phyloP scores from a whole-genome alignment of 1,140 invertebrate genomes.

The Pollicipes pollicipes region DNA sequence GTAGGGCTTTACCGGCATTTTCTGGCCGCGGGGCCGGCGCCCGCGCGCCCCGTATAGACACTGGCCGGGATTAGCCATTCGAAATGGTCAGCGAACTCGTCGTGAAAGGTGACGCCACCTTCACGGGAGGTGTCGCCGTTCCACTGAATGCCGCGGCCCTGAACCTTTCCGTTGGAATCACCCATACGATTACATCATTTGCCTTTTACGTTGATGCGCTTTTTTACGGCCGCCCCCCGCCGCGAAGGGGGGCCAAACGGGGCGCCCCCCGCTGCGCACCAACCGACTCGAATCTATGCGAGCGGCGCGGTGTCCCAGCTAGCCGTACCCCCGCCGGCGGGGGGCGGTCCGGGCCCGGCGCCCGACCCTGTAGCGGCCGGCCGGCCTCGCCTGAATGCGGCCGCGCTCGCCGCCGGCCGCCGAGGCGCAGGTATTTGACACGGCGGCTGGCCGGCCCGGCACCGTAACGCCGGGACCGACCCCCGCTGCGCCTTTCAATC shows the following conservation, averaged over 20 bases:
- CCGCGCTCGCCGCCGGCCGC: too few relatives aligned
- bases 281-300: not conserved
- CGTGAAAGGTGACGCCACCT: not conserved
- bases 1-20: not conserved
- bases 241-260: not conserved
- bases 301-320: not conserved
- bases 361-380: too few relatives aligned
- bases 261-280: not conserved
- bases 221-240: not conserved
- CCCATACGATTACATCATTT: not conserved
- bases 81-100: not conserved
- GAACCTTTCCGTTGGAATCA: not conserved
- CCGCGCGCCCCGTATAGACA: not conserved
- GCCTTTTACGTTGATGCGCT: not conserved
- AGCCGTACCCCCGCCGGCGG: not conserved
- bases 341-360: too few relatives aligned
- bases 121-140: not conserved
- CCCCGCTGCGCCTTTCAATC: conserved; percentile 5
- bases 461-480: not conserved
- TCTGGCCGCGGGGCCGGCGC: too few relatives aligned
- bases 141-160: not conserved
- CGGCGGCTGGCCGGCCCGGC: not conserved
- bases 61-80: not conserved
- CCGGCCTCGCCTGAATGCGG: too few relatives aligned
- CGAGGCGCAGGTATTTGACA: not conserved